These are phyloP conservation scores for Physocephala rufipes DNA, from an alignment of 2,888 invertebrate species.

Conservation along the genomic window DNA sequence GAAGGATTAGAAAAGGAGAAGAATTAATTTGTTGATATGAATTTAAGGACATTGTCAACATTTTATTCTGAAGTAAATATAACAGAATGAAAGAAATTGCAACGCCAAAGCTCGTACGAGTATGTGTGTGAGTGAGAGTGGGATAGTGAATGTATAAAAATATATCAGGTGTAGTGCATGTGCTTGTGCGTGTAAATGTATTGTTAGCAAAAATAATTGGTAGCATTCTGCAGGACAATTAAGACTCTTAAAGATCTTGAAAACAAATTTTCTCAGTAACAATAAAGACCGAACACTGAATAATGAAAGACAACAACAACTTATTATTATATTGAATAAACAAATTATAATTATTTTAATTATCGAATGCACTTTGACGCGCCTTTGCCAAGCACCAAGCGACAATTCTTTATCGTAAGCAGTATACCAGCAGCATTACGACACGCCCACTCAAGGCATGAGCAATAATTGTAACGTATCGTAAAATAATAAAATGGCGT, in stretches of 20 bases:
- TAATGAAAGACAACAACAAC: too few species aligned
- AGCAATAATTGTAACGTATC: background rate
- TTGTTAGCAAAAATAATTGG: background rate
- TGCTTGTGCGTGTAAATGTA: conserved; percentile 10
- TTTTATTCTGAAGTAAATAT: too few species aligned
- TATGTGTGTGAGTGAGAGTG: conserved; percentile 32
- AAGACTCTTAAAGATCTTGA: too few species aligned
- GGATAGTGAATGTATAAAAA: background rate
- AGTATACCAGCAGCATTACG: too few species aligned
- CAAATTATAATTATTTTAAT: too few species aligned
- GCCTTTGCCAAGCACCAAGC: too few species aligned
- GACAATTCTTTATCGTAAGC: too few species aligned
- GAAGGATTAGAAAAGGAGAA: background rate
- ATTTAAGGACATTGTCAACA: too few species aligned
- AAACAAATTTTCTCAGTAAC: too few species aligned
- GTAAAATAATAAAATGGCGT: background rate
- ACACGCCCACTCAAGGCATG: background rate
- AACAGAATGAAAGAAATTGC: background rate
- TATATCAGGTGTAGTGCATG: conserved; percentile 18
- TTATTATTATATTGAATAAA: too few species aligned
- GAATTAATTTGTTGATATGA: background rate
- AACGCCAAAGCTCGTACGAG: conserved; percentile 13
- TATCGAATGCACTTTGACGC: too few species aligned
- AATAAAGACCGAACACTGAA: too few species aligned
- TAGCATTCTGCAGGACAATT: background rate